Evolutionary conservation across 1,140 invertebrate genomes (phyloP).

Genomic region (Drosophila trapezifrons): DNA sequence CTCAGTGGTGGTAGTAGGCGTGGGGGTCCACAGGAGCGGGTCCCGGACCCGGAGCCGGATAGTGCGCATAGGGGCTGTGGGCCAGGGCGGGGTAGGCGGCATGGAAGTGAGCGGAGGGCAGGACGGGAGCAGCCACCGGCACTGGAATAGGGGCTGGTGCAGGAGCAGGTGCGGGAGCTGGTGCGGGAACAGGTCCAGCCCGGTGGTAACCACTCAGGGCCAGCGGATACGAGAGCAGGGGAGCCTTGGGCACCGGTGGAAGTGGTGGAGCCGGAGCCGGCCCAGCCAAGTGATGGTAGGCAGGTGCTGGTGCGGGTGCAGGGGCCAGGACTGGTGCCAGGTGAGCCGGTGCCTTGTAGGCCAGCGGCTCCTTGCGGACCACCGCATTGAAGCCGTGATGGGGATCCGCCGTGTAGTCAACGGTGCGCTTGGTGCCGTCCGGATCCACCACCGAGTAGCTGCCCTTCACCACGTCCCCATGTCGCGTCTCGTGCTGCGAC

Average conservation of each 20-base stretch:
- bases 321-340: slow-evolving; percentile 39
- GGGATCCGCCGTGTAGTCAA: slow-evolving; percentile 88
- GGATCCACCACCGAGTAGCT: slow-evolving; percentile 87
- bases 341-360: slow-evolving; percentile 72
- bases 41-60: slow-evolving; percentile 48
- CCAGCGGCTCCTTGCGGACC: slow-evolving; percentile 84
- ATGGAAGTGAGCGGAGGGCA: slow-evolving; percentile 69
- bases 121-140: slow-evolving; percentile 47
- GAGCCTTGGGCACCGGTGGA: slow-evolving; percentile 62
- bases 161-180: slow-evolving; percentile 50
- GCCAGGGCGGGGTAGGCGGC: slow-evolving; percentile 77
- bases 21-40: slow-evolving; percentile 60
- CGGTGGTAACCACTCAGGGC: slow-evolving; percentile 57
- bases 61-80: slow-evolving; percentile 74
- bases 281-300: slow-evolving; percentile 32
- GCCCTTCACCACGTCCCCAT: slow-evolving; percentile 88
- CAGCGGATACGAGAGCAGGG: slow-evolving; percentile 63
- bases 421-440: slow-evolving; percentile 87
- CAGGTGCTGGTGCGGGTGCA: slow-evolving; percentile 69
- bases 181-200: slow-evolving; percentile 44
- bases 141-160: slow-evolving; percentile 50
- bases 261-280: slow-evolving; percentile 67
- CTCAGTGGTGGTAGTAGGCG: slow-evolving; percentile 70
- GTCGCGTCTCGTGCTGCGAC: slow-evolving; percentile 86
- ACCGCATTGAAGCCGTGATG: slow-evolving; percentile 85